Evolutionary conservation across 2,113 vertebrate genomes (phyloP).

Genomic region (Acanthochromis polyacanthus): DNA sequence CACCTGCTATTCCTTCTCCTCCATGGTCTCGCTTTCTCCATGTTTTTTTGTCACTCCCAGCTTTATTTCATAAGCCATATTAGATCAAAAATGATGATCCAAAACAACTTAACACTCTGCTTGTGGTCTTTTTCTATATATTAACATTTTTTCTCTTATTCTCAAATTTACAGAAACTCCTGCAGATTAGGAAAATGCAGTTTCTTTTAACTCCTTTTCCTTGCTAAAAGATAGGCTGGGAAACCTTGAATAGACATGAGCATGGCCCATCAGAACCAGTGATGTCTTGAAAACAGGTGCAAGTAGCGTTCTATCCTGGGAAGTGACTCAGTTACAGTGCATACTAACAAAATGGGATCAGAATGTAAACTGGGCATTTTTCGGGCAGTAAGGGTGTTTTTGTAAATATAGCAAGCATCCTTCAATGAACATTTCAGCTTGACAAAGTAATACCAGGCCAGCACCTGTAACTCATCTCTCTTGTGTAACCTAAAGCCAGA

Average conservation of each 20-base stretch:
- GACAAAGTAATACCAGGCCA: conserved; percentile 28
- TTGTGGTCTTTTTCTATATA: conserved; percentile 48
- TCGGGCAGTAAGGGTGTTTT: neutral
- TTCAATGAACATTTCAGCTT: conserved; percentile 36
- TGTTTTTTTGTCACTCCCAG: conserved; percentile 56
- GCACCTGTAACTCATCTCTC: conserved; percentile 54
- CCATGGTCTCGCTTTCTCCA: conserved; percentile 68
- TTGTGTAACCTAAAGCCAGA: conserved; percentile 69
- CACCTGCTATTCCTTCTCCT: conserved; percentile 73
- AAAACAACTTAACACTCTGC: conserved; percentile 42
- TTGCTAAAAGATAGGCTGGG: conserved; percentile 25
- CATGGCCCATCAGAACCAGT: conserved; percentile 46
- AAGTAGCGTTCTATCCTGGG: conserved; percentile 36
- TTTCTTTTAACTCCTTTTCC: conserved; percentile 13
- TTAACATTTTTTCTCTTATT: conserved; percentile 9
- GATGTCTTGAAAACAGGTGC: conserved; percentile 28
- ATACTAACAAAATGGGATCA: conserved; percentile 38
- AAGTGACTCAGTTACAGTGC: conserved; percentile 33
- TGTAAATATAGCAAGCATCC: conserved; percentile 15
- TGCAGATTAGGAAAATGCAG: conserved; percentile 56
- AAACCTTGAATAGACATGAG: conserved; percentile 46
- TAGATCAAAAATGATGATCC: conserved; percentile 65
- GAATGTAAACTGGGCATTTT: neutral
- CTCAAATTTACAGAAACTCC: conserved; percentile 39
- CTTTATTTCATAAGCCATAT: conserved; percentile 54